Evolutionary conservation across 1,140 invertebrate species (phyloP).

Genomic region (Drosophila sproati): DNA sequence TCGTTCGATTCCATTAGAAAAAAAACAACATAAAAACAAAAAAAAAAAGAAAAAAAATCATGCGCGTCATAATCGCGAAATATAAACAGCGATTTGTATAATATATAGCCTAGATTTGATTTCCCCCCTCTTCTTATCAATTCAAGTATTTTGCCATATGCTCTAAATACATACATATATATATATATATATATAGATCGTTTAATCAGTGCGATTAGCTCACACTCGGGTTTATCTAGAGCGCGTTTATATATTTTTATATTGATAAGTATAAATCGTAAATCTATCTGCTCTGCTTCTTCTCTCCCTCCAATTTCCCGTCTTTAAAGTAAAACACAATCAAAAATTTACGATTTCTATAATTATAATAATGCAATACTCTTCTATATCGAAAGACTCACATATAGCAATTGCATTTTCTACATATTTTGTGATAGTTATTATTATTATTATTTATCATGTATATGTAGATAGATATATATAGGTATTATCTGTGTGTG

Average conservation of each 20-base stretch:
- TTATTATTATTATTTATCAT: no score
- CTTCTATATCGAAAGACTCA: no score
- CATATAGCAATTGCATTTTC: conserved; percentile 30
- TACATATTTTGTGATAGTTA: no score
- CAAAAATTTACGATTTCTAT: no score
- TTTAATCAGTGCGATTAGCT: neutral
- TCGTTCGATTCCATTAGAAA: conserved; percentile 7
- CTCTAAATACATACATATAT: neutral
- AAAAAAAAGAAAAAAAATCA: neutral
- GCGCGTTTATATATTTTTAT: neutral
- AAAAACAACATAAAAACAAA: neutral
- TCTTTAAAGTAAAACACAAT: no score
- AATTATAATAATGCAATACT: neutral
- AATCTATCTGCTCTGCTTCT: no score
- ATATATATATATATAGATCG: neutral
- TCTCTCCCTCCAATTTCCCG: no score
- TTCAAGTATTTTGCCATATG: conserved; percentile 33
- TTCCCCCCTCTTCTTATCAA: conserved; percentile 18
- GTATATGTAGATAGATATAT: no score
- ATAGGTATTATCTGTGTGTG: no score
- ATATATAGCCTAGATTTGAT: conserved; percentile 2
- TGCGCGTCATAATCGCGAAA: no score
- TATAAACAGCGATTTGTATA: conserved; percentile 12
- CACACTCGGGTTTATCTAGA: neutral
- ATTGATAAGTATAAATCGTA: neutral